Base-by-base conservation (phyloP, 2,113 vertebrate genomes). In the Tachuris rubrigastra region DNA sequence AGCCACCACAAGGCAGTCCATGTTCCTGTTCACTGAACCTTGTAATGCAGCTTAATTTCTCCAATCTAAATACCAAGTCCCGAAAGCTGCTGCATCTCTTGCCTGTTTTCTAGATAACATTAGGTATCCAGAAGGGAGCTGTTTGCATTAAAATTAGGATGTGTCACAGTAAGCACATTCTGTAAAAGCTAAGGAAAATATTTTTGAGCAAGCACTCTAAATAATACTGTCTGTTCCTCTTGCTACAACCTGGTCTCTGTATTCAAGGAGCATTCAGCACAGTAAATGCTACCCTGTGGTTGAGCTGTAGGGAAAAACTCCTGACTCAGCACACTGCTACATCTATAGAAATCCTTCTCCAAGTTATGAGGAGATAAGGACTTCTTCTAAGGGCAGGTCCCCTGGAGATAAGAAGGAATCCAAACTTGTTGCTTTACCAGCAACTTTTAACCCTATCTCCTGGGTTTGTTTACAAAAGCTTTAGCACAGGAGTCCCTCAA, bases 1-100 rank as follows among this genome's bases (percentile, higher is more conserved):
- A 95, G 65, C 35, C 24, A 84, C 95, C 93, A 93, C 39, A 15
- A 91, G 91, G 76, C 42, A 78, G 63, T 49, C 91, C 73, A 65
- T 88, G 95, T 75, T 94, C 85, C 77, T 25, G 82, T 93, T 97
- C 95, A 93, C 74, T 31, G 59, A 91, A 94, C 16, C 49, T 28
- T 93, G 75, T 96, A 97, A 97, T 90, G 85, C 83, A 97, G 96
- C 88, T 97, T 95, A 92, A 92, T 97, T 97, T 97, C 84, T 96
- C 89, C 96, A 95, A 78, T 94, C 52, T 95, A 96, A 97, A 97
- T 87, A 97, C 52, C 88, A 96, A 95, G 66, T 55, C 60, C 87
- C 86, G 75, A 97, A 95, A 97, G 88, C 90, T 93, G 88, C 79
- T 73, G 31, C 85, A 93, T 97, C 93, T 96, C 75, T 87, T 79